phyloP scores from a whole-genome alignment of 2,113 vertebrate genomes.

The Cacatua alba region DNA sequence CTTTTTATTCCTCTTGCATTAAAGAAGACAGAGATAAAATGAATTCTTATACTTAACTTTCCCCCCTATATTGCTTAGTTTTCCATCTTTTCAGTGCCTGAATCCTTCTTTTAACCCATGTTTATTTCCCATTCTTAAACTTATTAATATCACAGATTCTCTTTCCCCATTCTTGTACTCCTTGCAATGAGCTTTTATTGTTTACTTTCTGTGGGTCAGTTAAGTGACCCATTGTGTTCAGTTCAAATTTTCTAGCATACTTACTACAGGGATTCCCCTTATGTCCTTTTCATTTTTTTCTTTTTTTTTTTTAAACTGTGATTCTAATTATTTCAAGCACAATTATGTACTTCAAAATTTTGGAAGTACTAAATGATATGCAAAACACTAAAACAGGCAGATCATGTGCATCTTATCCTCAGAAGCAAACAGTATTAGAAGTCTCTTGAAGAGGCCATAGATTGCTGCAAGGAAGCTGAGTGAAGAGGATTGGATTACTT shows the following conservation, averaged over 20 bases:
- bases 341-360: neutral
- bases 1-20: neutral
- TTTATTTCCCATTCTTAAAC: neutral
- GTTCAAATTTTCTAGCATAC: neutral
- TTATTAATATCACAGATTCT: neutral
- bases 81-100: neutral
- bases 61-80: neutral
- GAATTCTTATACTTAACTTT: neutral
- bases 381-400: neutral
- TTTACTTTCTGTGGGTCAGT: neutral
- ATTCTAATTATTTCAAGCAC: neutral
- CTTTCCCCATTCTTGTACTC: neutral
- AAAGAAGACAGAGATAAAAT: neutral
- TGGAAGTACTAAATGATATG: neutral
- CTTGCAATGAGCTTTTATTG: neutral
- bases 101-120: neutral
- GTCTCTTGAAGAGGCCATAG: neutral
- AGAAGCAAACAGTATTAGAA: neutral
- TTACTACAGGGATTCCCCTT: neutral
- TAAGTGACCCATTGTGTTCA: neutral
- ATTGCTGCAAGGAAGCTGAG: slow-evolving; percentile 5
- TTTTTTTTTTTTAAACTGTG: neutral
- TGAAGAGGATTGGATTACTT: slow-evolving; percentile 11
- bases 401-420: neutral
- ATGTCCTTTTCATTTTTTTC: neutral